These are phyloP conservation scores for Cerceris ruficornis DNA, from an alignment of 2,888 invertebrate genomes.

Conservation along the genomic window DNA sequence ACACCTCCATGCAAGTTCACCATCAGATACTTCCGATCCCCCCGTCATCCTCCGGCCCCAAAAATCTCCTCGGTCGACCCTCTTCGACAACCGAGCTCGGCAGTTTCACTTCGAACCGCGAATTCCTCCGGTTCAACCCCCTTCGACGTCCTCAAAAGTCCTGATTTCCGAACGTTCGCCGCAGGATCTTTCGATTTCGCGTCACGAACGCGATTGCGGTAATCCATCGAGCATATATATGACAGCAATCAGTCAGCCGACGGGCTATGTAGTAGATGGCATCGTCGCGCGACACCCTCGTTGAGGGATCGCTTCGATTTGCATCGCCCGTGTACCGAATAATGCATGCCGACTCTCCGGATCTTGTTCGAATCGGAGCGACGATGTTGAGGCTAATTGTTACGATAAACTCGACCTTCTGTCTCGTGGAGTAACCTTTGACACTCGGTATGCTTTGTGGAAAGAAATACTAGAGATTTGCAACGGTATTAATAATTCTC, in stretches of 20 bases:
- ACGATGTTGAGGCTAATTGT: conserved; percentile 51
- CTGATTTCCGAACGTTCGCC: not conserved
- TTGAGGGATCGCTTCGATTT: conserved; percentile 75
- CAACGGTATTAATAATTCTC: no score
- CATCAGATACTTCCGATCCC: no score
- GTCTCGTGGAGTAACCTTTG: no score
- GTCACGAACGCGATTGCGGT: conserved; percentile 73
- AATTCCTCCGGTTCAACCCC: not conserved
- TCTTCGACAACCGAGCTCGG: no score
- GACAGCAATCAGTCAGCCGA: conserved; percentile 75
- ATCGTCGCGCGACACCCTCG: conserved; percentile 56
- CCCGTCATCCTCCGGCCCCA: no score
- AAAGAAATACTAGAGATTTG: no score
- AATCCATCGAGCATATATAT: conserved; percentile 73
- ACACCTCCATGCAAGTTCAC: no score
- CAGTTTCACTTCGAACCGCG: not conserved
- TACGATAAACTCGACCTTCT: not conserved
- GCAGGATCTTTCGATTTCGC: conserved; percentile 61
- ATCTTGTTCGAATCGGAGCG: conserved; percentile 42
- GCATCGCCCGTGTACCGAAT: conserved; percentile 78
- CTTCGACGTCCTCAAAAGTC: not conserved
- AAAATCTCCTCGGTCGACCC: no score
- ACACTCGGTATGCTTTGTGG: no score
- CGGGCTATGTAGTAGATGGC: conserved; percentile 67
- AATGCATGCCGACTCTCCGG: conserved; percentile 57